Percentiles rank a stretch among this genome's conserved stretches.
Evolutionary conservation across 2,797 vertebrate species (phyloP).

Genomic region (Glossophaga mutica): DNA sequence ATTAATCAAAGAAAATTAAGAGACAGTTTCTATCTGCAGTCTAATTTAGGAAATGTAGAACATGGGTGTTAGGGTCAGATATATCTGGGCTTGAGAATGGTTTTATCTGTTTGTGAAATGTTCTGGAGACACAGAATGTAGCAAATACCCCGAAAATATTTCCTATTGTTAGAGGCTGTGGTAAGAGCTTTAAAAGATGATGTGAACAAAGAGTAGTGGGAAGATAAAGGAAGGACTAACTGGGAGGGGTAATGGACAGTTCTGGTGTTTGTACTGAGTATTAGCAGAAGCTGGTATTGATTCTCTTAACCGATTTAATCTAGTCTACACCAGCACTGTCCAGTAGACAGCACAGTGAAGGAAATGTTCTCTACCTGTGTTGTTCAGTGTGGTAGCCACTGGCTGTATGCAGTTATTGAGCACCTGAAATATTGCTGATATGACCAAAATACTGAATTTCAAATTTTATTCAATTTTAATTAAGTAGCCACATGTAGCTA

Average conservation of each 20-base stretch:
- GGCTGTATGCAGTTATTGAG: neutral
- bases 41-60: neutral
- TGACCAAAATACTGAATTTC: neutral
- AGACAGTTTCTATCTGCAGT: neutral
- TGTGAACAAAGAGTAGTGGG: neutral
- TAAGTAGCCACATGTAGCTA: constrained; percentile 1
- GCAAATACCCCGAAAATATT: neutral
- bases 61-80: neutral
- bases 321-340: neutral
- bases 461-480: constrained; percentile 24
- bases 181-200: neutral
- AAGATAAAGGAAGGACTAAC: neutral
- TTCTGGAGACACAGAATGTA: neutral
- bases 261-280: neutral
- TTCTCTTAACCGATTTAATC: neutral
- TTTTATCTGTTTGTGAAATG: constrained; percentile 14
- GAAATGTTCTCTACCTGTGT: neutral
- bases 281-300: neutral
- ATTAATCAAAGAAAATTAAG: neutral
- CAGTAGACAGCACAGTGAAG: neutral
- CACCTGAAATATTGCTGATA: neutral
- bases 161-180: neutral
- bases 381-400: neutral
- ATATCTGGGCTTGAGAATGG: neutral
- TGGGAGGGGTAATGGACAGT: neutral